Conservation (phyloP, 1,140 invertebrate species). For the Bombus confusus region DNA sequence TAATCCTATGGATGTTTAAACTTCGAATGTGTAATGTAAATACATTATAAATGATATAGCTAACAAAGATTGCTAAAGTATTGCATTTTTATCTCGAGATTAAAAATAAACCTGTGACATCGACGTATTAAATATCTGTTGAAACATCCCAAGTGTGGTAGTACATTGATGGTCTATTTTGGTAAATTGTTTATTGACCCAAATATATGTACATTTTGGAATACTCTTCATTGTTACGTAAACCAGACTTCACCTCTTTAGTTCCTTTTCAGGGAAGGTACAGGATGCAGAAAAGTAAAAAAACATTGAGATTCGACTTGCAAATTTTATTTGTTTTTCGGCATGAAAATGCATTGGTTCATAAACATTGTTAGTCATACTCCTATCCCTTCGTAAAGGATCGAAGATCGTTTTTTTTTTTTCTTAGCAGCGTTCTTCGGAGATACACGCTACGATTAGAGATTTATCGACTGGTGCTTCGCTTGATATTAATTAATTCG, state of each 20-base stretch:
- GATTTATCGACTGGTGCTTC: slow-evolving; percentile 62
- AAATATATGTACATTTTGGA: slow-evolving; percentile 16
- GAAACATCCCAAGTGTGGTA: not conserved
- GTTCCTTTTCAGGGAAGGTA: not conserved
- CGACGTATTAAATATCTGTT: not conserved
- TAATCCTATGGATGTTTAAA: not conserved
- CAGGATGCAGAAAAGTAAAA: slow-evolving; percentile 1
- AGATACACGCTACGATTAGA: slow-evolving; percentile 58
- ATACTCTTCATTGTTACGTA: too few species aligned
- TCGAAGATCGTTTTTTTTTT: slow-evolving; percentile 53
- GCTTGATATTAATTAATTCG: slow-evolving; percentile 48
- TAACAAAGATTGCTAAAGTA: not conserved
- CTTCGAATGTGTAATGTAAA: slow-evolving; percentile 22
- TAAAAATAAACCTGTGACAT: slow-evolving; percentile 34
- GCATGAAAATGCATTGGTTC: slow-evolving; percentile 70
- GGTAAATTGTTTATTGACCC: slow-evolving; percentile 4
- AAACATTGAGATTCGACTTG: slow-evolving; percentile 58
- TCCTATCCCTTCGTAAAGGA: slow-evolving; percentile 56
- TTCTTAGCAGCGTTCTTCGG: slow-evolving; percentile 41
- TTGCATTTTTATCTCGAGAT: slow-evolving; percentile 21
- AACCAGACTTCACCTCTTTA: not conserved
- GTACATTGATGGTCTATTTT: not conserved
- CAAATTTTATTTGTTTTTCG: slow-evolving; percentile 70
- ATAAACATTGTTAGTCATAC: slow-evolving; percentile 64
- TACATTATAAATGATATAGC: not conserved